Evolutionary conservation across 2,888 invertebrate genomes (phyloP), one percentile per base, ranked within the genome.

Genomic region (Callosobruchus maculatus): DNA sequence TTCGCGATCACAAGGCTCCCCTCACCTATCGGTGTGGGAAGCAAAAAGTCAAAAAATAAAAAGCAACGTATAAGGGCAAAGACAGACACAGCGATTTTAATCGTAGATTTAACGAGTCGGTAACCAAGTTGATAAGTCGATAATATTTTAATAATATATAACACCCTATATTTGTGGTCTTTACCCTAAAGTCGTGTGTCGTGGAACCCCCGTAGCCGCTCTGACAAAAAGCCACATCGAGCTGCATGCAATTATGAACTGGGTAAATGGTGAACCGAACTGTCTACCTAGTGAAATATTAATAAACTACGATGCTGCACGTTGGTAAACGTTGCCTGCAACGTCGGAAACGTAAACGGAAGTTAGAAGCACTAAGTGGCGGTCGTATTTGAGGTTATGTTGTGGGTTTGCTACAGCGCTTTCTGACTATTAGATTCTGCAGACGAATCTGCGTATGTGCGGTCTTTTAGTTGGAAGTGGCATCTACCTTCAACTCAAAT

Each of bases 341-440:
- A 49, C 49, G 13, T 49, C 49, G 49, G 49, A 7, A 49, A 49
- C 49, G 13, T 49, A 49, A 49, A 7, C 49, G 49, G 49, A 49
- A 49, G 49, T 49, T 49, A 49, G 49, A 49, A 49, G 13, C 49
- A 49, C 49, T 49, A 49, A 49, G 49, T 49, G 49, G 26, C 74
- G 77, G 76, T 67, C 73, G 71, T 75, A 49, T 75, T 76, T 78
- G 76, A 77, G 79, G 80, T 78, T 78, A 76, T 75, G 76, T 78
- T 78, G 79, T 76, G 77, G 78, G 31, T 78, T 78, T 80, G 78
- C 81, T 80, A 80, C 81, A 81, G 79, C 80, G 81, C 78, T 79
- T 78, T 74, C 81, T 78, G 79, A 80, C 80, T 80, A 81, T 80
- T 74, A 80, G 78, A 80, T 78, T 76, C 77, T 79, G 77, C 80